Base-by-base conservation (phyloP, 1,140 invertebrate genomes). In the Galendromus occidentalis region DNA sequence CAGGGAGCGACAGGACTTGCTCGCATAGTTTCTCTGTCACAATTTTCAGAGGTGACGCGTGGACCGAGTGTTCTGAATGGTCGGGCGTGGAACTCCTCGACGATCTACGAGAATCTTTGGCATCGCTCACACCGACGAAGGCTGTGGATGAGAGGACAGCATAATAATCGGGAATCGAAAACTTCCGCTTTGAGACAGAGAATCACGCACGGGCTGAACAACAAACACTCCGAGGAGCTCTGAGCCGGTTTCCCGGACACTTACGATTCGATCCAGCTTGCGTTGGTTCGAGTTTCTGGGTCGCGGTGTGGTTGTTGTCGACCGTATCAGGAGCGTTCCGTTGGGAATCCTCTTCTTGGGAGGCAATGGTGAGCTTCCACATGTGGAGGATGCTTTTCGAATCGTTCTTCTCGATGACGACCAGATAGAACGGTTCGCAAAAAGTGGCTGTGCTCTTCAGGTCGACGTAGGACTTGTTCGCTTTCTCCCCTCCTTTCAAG, bases 341-440 rank as follows among this genome's bases (percentile, higher is more conserved):
- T 14, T 9, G 12, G 51, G 6, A 29, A 1, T 17, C 51, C 17
- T 59, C 33, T 14, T 59, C 12, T 22, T 25, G 25, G 2, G 89
- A 94, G 0, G 88, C 85, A 65, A 95, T 91, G 0, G 87, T 84
- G 12, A 97, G 79, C 71, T 87, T 82, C 92, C 92, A 97, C 87
- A 94, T 95, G 71, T 96, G 91, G 5, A 95, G 83, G 0, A 87
- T 86, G n/a, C 86, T 91, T 2, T 86, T 84, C 20, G 68, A 69
- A 41, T 70, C 67, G 42, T 73, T 71, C 71, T 89, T 85, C 75
- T 95, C 91, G 14, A 95, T 74, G 20, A 95, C 85, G 0, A 95
- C 90, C 42, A 97, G 86, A 72, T 90, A 96, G 77, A 96, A 97
- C 1, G 90, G 88, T 73, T 96, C 91, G 72, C 91, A 87, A 74